Base-by-base conservation (phyloP, 2,888 invertebrate genomes). In the Drosophila kanekoi region DNA sequence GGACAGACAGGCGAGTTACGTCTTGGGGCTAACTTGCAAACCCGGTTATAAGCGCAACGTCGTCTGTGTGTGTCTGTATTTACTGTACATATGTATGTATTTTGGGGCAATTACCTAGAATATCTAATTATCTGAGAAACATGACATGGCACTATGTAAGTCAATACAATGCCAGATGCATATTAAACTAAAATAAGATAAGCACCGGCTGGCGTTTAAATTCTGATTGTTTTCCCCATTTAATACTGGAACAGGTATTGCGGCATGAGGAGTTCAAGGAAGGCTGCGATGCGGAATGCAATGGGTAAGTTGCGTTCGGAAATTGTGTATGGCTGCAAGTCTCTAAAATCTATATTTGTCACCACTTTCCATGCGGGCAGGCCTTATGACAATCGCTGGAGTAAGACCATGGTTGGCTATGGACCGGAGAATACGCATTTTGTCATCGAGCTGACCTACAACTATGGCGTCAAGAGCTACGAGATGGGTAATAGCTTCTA, bases 391-490 rank as follows among this genome's bases (percentile, higher is more conserved):
- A 98, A 98, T 87, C 96, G 97, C 81, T 99, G 99, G 99, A 98
- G 98, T 91, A 99, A 99, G 93, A 99, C 99, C 0, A 99, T 99
- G 99, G 95, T 99, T 47, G 99, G 99, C 1, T 99, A 98, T 93
- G 99, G 99, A 0, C 95, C 97, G 0, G 99, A 99, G 93, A 96
- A 98, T 84, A 94, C 95, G 56, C 97, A 99, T 93, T 99, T 99
- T 93, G 99, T 98, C 1, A 94, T 99, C 20, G 99, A 99, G 91
- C 93, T 99, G 45, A 99, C 99, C 11, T 99, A 99, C 92, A 99
- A 99, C 92, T 99, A 99, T 91, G 98, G 98, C 20, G 95, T 99
- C 20, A 95, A 96, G 72, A 93, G 94, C 52, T 99, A 99, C 90
- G 95, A 96, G 81, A 93, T 94, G 80, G 99, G 99, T 92, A 79